Conservation (phyloP, 2,113 vertebrate genomes). For the Chloropsis cyanopogon region DNA sequence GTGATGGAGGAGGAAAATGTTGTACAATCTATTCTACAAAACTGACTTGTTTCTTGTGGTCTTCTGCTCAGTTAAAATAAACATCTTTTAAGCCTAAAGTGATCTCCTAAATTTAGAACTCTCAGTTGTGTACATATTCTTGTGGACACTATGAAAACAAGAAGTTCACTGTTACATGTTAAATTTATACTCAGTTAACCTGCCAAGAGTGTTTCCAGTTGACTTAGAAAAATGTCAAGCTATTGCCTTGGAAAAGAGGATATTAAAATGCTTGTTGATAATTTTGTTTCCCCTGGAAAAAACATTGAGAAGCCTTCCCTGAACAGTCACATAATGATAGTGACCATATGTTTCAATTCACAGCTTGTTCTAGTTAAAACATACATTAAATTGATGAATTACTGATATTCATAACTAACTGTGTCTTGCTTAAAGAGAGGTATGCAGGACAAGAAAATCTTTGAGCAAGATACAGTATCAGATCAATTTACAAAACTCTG, state of each 20-base stretch:
- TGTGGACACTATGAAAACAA: background rate
- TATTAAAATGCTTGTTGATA: background rate
- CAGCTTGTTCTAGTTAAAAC: background rate
- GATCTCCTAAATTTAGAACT: background rate
- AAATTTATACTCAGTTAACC: background rate
- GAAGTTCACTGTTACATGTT: background rate
- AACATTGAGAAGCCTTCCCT: background rate
- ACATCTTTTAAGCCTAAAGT: background rate
- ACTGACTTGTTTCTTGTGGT: background rate
- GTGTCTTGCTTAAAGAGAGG: background rate
- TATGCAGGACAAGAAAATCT: background rate
- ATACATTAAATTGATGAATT: background rate
- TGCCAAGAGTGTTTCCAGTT: slow-evolving; percentile 5
- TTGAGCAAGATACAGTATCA: background rate
- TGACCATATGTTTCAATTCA: background rate
- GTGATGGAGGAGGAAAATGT: background rate
- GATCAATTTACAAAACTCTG: background rate
- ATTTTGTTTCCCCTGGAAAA: background rate
- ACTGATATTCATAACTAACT: background rate
- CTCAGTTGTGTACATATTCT: background rate
- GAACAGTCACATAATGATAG: background rate
- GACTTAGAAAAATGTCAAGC: background rate
- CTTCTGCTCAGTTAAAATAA: background rate
- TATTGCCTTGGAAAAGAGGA: background rate
- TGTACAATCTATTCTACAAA: background rate